These are phyloP conservation scores for Dissostichus mawsoni DNA, from an alignment of 2,113 vertebrate genomes.

Conservation along the genomic window DNA sequence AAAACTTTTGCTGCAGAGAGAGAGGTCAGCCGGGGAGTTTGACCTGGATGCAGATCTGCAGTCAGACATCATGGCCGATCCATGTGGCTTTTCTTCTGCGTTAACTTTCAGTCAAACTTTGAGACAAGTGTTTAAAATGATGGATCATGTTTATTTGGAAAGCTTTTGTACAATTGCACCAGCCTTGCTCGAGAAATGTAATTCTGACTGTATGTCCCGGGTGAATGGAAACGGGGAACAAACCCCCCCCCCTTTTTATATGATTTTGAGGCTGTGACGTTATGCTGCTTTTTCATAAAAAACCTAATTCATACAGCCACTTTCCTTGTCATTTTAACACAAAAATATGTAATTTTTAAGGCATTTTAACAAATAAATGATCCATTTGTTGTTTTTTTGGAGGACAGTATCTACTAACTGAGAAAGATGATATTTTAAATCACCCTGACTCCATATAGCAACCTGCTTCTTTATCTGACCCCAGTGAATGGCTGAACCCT, in stretches of 20 bases:
- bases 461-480: neutral
- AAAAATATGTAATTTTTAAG: neutral
- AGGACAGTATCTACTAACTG: neutral
- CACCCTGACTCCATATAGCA: neutral
- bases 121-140: neutral
- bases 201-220: neutral
- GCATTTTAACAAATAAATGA: neutral
- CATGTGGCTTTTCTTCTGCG: neutral
- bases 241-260: neutral
- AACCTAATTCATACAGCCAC: neutral
- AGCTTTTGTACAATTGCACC: too few species aligned
- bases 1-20: neutral
- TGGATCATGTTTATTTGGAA: neutral
- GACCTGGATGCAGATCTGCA: neutral
- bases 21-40: neutral
- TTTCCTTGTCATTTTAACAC: neutral
- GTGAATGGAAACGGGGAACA: neutral
- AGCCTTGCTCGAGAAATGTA: neutral
- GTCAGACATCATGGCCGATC: neutral
- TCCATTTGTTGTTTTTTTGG: neutral
- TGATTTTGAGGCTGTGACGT: neutral
- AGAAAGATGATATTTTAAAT: neutral
- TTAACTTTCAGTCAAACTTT: neutral
- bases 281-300: neutral
- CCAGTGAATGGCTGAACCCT: neutral